phyloP scores from a whole-genome alignment of 2,113 vertebrate genomes.

The Caloenas nicobarica region DNA sequence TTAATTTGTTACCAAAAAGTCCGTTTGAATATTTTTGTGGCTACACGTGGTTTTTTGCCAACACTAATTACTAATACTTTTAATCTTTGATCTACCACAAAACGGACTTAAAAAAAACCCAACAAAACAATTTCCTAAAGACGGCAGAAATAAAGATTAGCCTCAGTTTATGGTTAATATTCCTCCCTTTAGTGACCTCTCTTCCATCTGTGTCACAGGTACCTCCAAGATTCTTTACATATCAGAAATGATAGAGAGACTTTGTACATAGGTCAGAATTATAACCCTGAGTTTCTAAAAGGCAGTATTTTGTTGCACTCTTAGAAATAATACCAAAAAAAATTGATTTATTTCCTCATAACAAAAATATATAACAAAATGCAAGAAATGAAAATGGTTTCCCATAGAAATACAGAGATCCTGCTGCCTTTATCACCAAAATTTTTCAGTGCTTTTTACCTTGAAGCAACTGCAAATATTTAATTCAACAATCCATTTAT shows the following conservation, averaged over 20 bases:
- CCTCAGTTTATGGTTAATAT: not conserved
- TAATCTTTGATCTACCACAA: not conserved
- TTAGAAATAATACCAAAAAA: not conserved
- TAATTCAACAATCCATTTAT: not conserved
- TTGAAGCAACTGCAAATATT: not conserved
- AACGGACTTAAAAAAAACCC: not conserved
- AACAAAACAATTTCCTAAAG: not conserved
- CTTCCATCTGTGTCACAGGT: not conserved
- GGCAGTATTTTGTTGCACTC: not conserved
- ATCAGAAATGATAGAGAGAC: not conserved
- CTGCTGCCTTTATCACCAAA: not conserved
- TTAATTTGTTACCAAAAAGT: not conserved
- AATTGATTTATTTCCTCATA: not conserved
- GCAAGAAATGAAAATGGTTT: not conserved
- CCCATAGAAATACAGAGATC: not conserved
- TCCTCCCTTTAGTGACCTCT: not conserved
- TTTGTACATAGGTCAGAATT: conserved; percentile 10
- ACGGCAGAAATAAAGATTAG: not conserved
- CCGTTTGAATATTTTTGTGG: not conserved
- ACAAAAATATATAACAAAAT: not conserved
- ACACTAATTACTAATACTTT: not conserved
- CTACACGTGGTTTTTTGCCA: not conserved
- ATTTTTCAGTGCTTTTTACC: not conserved
- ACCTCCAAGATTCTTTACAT: not conserved
- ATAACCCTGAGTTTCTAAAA: conserved; percentile 48